These are phyloP conservation scores for Resseliella maxima DNA, from an alignment of 2,888 invertebrate species.

Conservation along the genomic window DNA sequence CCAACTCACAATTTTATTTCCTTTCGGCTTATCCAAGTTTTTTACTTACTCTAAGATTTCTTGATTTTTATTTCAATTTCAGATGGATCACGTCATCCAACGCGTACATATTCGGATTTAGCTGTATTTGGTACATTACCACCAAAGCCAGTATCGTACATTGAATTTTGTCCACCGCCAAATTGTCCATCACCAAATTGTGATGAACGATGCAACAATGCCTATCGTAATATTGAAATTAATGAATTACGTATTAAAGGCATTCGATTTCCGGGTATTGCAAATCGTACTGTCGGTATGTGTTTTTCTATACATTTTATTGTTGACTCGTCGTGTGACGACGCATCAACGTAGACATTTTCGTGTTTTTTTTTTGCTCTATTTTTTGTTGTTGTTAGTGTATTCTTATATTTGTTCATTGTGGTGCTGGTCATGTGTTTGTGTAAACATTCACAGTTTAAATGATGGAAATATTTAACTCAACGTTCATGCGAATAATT, in stretches of 20 bases:
- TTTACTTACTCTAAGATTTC: too few species aligned
- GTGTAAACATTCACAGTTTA: background rate
- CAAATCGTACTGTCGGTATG: constrained; percentile 22
- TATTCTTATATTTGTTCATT: background rate
- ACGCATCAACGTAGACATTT: background rate
- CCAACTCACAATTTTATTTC: too few species aligned
- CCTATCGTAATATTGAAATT: background rate
- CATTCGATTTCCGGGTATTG: background rate
- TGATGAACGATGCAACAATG: constrained; percentile 66
- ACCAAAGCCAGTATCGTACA: constrained; percentile 72
- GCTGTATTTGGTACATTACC: constrained; percentile 72
- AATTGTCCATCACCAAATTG: constrained; percentile 67
- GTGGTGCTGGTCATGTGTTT: too few species aligned
- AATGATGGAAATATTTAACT: background rate
- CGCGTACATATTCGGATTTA: constrained; percentile 27
- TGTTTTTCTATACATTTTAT: background rate
- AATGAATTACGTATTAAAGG: background rate
- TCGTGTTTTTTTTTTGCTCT: background rate
- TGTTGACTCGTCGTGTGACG: too few species aligned
- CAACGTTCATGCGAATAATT: constrained; percentile 4
- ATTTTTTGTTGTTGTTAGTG: background rate
- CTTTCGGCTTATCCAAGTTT: too few species aligned
- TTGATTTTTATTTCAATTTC: too few species aligned
- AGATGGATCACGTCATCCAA: constrained; percentile 33
- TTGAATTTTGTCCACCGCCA: constrained; percentile 72